Evolutionary conservation across 2,888 invertebrate species (phyloP), one percentile per base, ranked within the genome.

Genomic region (Tiphia femorata): DNA sequence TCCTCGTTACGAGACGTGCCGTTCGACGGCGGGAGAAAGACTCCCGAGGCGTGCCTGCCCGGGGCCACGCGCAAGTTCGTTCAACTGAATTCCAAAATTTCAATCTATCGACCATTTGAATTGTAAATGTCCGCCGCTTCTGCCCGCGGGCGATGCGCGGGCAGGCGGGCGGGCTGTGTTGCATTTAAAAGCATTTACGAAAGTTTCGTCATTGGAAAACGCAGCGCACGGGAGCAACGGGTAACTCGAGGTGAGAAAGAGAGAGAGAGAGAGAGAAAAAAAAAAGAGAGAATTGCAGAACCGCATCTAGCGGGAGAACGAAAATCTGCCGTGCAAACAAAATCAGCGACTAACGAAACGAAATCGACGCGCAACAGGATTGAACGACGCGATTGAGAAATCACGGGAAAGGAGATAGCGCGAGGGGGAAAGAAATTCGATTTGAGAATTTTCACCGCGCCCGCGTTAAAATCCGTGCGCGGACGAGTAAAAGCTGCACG

Each of bases 91-190:
- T 70, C 64, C 64, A 67, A 77, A 78, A 76, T 74, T 75, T 73
- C 73, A 67, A 66, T 73, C 63, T 72, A 75, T 77, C 65, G 73
- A 56, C 57, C 48, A 78, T 79, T 75, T 78, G 77, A 79, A 79
- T 79, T 79, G 79, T 72, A 79, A 74, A 79, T 75, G 58, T 35
- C 16, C 35, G 37, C 47, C 27, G 55, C 53, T 47, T 38, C 49
- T 47, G 44, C 57, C 57, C 17, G 35, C 47, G 10, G 14, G 19
- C 19, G 37, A 10, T 37, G 8, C 8, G 8, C 25, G 5, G n/a
- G n/a, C n/a, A n/a, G n/a, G n/a, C n/a, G 5, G 52, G 42, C 56
- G 38, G 38, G 38, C 58, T 49, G n/a, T 55, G 67, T 35, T 57
- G 66, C 61, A 50, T 73, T 68, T 59, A 67, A 70, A 73, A 68